Conservation (phyloP, 2,888 invertebrate genomes). For the Matsumyia berberina region DNA sequence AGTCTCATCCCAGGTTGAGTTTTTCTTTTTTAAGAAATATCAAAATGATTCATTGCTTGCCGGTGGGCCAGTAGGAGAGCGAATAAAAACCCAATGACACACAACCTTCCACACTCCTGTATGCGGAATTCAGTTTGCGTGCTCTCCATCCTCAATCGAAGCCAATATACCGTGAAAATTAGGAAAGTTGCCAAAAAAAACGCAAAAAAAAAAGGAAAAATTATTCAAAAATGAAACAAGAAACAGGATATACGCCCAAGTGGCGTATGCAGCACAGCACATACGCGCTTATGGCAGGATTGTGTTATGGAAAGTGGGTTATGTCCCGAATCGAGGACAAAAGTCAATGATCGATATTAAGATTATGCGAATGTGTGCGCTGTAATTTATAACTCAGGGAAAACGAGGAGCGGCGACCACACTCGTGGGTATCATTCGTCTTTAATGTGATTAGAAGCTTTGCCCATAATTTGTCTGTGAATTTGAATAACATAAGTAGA, state of each 20-base stretch:
- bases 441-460: slow-evolving; percentile 65
- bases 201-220: slow-evolving; percentile 30
- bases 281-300: not conserved
- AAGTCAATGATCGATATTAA: slow-evolving; percentile 70
- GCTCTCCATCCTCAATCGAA: slow-evolving; percentile 52
- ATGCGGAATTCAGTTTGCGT: slow-evolving; percentile 51
- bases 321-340: slow-evolving; percentile 50
- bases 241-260: slow-evolving; percentile 40
- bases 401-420: slow-evolving; percentile 46
- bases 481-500: slow-evolving; percentile 53
- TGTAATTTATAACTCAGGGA: slow-evolving; percentile 52
- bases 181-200: slow-evolving; percentile 67
- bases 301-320: slow-evolving; percentile 56
- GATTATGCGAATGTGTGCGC: slow-evolving; percentile 39
- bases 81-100: slow-evolving; percentile 40
- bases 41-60: slow-evolving; percentile 46
- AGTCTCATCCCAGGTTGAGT: not conserved
- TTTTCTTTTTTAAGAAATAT: slow-evolving; percentile 10
- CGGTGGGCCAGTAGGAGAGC: slow-evolving; percentile 1
- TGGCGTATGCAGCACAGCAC: not conserved
- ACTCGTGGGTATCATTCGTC: slow-evolving; percentile 41
- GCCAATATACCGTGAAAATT: slow-evolving; percentile 60
- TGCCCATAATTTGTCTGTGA: slow-evolving; percentile 45
- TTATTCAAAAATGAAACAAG: slow-evolving; percentile 16
- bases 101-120: slow-evolving; percentile 13